Percentiles rank a stretch among this genome's conserved stretches.
Conservation (phyloP, 2,888 invertebrate species). For the Stegophylla sp. region DNA sequence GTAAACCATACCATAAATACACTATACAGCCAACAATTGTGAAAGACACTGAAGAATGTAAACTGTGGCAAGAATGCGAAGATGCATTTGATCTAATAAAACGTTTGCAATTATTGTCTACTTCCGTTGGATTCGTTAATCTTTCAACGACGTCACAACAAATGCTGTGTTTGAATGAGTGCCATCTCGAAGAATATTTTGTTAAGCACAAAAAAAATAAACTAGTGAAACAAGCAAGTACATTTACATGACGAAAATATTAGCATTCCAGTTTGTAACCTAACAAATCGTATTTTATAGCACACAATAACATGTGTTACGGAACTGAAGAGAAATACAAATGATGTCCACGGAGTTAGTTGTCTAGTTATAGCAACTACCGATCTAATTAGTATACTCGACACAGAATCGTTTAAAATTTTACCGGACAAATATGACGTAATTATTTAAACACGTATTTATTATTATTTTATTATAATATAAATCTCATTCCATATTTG, state of each 20-base stretch:
- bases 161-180: constrained; percentile 39
- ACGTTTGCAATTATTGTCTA: constrained; percentile 25
- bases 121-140: constrained; percentile 31
- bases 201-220: constrained; percentile 24
- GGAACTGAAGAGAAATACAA: constrained; percentile 43
- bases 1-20: constrained; percentile 54
- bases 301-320: constrained; percentile 40
- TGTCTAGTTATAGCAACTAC: constrained; percentile 48
- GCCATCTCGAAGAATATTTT: constrained; percentile 28
- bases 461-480: no score
- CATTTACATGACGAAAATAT: background rate
- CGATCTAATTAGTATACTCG: constrained; percentile 43
- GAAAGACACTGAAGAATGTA: constrained; percentile 31
- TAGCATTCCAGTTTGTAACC: no score
- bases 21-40: constrained; percentile 16
- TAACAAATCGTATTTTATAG: constrained; percentile 10
- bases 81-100: constrained; percentile 20
- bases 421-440: constrained; percentile 52
- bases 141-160: constrained; percentile 50
- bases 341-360: constrained; percentile 23
- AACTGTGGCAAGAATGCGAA: constrained; percentile 28
- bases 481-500: no score
- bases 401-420: constrained; percentile 52
- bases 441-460: no score
- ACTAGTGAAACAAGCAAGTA: constrained; percentile 42